Percentiles rank a stretch among this genome's conserved stretches.
Conservation (phyloP, 2,797 vertebrate genomes). For the Manis javanica region DNA sequence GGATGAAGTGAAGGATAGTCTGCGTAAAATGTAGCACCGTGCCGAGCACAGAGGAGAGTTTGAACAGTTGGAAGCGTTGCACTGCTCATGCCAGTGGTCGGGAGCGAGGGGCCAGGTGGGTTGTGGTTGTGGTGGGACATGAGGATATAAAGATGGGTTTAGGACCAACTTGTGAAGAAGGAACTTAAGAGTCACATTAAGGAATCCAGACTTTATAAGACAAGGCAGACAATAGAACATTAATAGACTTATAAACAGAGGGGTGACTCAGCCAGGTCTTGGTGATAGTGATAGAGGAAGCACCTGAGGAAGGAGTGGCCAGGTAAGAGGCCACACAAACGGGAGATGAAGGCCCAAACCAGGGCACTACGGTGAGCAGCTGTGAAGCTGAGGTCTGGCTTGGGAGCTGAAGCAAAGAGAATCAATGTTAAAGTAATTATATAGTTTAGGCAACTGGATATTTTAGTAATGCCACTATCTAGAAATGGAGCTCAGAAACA, state of each 20-base stretch:
- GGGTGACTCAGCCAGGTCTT: not conserved
- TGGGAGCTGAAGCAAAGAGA: constrained; percentile 22
- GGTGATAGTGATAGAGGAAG: not conserved
- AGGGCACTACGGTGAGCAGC: not conserved
- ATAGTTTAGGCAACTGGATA: not conserved
- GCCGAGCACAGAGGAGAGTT: not conserved
- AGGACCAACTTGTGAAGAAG: not conserved
- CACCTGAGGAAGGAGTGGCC: not conserved
- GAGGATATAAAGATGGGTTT: not conserved
- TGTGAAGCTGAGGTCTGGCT: not conserved
- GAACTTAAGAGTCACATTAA: not conserved
- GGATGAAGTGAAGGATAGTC: not conserved
- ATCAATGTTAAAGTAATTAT: not conserved
- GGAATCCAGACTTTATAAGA: not conserved
- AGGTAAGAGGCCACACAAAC: not conserved
- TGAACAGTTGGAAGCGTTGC: not conserved
- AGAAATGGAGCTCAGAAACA: not conserved
- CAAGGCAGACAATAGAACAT: not conserved
- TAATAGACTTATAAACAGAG: not conserved
- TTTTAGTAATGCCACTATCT: not conserved
- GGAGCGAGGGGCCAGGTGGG: too few relatives aligned
- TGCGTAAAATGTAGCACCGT: not conserved
- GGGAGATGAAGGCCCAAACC: not conserved
- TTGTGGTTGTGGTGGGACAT: not conserved
- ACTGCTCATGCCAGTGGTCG: not conserved